Conservation (phyloP, 2,113 vertebrate species). For the Eretmochelys imbricata region DNA sequence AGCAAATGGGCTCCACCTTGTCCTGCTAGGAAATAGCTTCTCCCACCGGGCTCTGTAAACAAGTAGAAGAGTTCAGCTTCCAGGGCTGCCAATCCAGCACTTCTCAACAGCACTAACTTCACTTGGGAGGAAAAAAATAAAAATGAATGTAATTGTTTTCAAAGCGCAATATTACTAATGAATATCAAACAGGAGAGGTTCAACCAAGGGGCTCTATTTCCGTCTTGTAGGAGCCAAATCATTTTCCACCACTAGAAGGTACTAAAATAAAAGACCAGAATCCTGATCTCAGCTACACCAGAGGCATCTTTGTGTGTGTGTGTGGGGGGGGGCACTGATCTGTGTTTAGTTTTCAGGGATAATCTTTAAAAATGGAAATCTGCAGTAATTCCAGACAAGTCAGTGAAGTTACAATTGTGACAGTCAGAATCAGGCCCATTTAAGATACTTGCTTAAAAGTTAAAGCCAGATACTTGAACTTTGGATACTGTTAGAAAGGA, state of each 20-base stretch:
- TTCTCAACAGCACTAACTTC: not conserved
- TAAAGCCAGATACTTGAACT: not conserved
- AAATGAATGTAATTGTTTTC: not conserved
- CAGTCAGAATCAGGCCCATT: accelerated
- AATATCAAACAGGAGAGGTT: not conserved
- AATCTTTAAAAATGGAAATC: too few relatives aligned
- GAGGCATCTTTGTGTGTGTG: too few relatives aligned
- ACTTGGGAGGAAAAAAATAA: not conserved
- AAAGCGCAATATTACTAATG: not conserved
- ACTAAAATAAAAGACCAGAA: not conserved
- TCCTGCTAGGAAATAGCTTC: not conserved
- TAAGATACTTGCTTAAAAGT: constrained; percentile 17
- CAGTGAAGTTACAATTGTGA: not conserved
- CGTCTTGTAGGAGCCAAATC: not conserved
- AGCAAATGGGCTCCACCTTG: not conserved
- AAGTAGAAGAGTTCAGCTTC: not conserved
- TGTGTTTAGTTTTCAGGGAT: too few relatives aligned
- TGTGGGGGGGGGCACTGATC: too few relatives aligned
- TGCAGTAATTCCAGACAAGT: not conserved
- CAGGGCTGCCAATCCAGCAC: not conserved
- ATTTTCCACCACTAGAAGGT: not conserved
- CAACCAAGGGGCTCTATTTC: not conserved
- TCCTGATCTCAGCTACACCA: not conserved
- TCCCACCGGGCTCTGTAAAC: not conserved
- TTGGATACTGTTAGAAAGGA: not conserved